Percentiles rank a stretch among this genome's conserved stretches.
Evolutionary conservation across 2,797 vertebrate species (phyloP).

Genomic region (Chrosomus eos): DNA sequence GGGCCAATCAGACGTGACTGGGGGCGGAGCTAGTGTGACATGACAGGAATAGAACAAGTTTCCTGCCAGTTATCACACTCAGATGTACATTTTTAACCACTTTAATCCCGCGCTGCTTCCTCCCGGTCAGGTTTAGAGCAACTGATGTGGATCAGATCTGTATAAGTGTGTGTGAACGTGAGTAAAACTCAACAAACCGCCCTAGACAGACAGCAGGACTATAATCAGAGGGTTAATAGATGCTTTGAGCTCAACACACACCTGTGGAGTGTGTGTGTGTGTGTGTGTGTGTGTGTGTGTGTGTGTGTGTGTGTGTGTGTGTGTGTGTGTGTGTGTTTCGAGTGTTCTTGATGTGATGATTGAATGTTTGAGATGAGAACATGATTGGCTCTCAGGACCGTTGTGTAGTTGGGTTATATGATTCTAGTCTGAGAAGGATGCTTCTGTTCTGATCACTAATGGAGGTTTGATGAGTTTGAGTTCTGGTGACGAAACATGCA

Average conservation of each 20-base stretch:
- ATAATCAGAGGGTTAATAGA: neutral
- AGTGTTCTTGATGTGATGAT: neutral
- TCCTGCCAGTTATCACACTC: neutral
- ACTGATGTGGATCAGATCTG: neutral
- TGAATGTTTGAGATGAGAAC: neutral
- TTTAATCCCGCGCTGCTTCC: neutral
- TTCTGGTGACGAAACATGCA: neutral
- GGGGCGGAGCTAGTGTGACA: neutral
- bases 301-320: too few species aligned
- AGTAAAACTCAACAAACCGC: too few species aligned
- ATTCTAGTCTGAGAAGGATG: too few species aligned
- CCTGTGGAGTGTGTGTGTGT: too few species aligned
- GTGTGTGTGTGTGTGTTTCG: constrained; percentile 4
- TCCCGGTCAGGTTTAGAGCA: neutral
- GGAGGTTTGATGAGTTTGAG: neutral
- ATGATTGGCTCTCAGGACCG: neutral
- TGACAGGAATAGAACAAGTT: neutral
- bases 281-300: too few species aligned
- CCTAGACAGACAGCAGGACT: constrained; percentile 37
- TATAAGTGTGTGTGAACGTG: too few species aligned
- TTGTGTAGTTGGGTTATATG: neutral
- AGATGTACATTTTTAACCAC: neutral
- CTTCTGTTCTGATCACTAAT: neutral
- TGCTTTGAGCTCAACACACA: neutral
- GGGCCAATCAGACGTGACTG: constrained; percentile 2